Base-by-base conservation (phyloP, 2,113 vertebrate species). In the Forbesichthys agassizii region DNA sequence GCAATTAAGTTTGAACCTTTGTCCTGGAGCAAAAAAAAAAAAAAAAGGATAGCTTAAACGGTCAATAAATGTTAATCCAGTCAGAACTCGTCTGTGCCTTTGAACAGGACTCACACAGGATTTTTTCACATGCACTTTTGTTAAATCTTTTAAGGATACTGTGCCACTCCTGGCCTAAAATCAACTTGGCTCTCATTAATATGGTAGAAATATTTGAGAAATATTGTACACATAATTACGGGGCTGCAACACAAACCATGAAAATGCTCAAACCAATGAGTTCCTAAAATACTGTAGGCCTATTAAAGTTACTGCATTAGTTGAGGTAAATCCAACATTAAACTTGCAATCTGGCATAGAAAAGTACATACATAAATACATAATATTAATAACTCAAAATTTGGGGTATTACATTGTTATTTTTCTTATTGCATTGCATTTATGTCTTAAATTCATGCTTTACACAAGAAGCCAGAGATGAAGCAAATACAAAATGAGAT, bases 61-160 rank as follows among this genome's bases (percentile, higher is more conserved):
- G 95, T 99, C 96, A 97, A 98, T 98, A 97, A 97, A 98, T 97
- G 98, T 95, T 98, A 98, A 98, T 99, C 96, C 96, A 98, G 95
- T 98, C 94, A 94, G 93, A 96, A 95, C 92, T 95, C 92, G 92
- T 94, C 93, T 94, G 91, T 90, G 93, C 90, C 94, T 96, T 98
- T 98, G 96, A 97, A 97, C 94, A 92, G 94, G 94, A 93, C 93
- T 96, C 95, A 95, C 86, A 89, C 93, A 91, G 92, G 91, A 82
- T 84, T 95, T 92, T 90, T 86, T 86, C 84, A 90, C 89, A 90
- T 89, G 93, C 91, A 90, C 89, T 42, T 27, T 93, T 90, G 90
- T 93, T 94, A 93, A 90, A 93, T 95, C 92, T 93, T 95, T 87
- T 84, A 86, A 94, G 95, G 93, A 89, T 90, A 54, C 83, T 83